Conservation (phyloP, 2,888 invertebrate genomes). For the Plagodis dolabraria region DNA sequence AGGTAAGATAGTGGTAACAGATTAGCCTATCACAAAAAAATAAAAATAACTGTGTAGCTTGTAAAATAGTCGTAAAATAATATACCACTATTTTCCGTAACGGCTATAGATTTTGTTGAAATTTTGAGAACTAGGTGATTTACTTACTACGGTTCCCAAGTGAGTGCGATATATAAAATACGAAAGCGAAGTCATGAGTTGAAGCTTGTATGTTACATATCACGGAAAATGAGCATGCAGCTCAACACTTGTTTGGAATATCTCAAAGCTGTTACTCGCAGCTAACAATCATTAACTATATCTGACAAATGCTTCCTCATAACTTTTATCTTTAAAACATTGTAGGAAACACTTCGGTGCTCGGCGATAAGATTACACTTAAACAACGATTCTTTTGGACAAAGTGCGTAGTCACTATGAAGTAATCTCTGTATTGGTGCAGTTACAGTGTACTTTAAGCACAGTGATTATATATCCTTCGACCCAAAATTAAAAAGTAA, state of each 20-base stretch:
- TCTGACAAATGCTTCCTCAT: constrained; percentile 35
- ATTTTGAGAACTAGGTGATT: too few relatives aligned
- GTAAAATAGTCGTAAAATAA: too few relatives aligned
- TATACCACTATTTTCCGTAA: too few relatives aligned
- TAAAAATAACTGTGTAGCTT: too few relatives aligned
- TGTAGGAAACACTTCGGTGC: constrained; percentile 38
- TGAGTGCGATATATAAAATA: too few relatives aligned
- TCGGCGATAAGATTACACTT: constrained; percentile 60
- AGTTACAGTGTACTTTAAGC: constrained; percentile 4
- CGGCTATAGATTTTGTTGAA: too few relatives aligned
- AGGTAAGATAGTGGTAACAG: too few relatives aligned
- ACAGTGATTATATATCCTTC: constrained; percentile 5
- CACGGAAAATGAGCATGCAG: neutral
- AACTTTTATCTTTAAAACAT: constrained; percentile 31
- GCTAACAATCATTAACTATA: constrained; percentile 25
- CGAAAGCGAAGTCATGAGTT: too few relatives aligned
- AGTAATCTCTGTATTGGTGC: constrained; percentile 16
- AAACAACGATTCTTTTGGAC: constrained; percentile 62
- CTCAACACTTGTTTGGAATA: constrained; percentile 7
- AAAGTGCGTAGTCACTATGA: constrained; percentile 31
- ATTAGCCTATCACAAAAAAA: too few relatives aligned
- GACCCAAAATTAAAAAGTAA: neutral
- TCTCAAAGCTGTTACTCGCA: constrained; percentile 22
- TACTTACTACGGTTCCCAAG: too few relatives aligned
- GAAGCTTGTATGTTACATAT: neutral